phyloP scores from a whole-genome alignment of 2,888 invertebrate species.

The Aleiodes testaceus region DNA sequence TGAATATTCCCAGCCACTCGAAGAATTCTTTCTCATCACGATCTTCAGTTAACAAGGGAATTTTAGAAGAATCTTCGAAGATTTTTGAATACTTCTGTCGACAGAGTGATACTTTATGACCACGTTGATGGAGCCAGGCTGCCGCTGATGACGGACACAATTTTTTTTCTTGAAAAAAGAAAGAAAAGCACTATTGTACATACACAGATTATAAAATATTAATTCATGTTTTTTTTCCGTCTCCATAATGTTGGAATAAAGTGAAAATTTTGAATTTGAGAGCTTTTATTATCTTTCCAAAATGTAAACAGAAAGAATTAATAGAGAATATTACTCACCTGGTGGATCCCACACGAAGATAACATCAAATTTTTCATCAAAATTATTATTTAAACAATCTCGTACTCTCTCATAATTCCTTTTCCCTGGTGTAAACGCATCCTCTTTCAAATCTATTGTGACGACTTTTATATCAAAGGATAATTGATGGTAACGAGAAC shows the following conservation, averaged over 20 bases:
- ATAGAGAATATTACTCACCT: conserved; percentile 58
- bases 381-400: conserved; percentile 67
- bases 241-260: no score
- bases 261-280: not conserved
- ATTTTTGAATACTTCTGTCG: conserved; percentile 68
- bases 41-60: conserved; percentile 69
- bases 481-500: not conserved
- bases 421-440: conserved; percentile 72
- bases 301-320: conserved; percentile 14
- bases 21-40: conserved; percentile 69
- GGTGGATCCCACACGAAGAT: conserved; percentile 76
- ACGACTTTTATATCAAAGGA: conserved; percentile 69
- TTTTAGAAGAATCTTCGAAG: conserved; percentile 67
- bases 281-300: not conserved
- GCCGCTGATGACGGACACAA: conserved; percentile 78
- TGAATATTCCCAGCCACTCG: conserved; percentile 77
- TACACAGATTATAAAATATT: no score
- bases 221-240: no score
- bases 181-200: not conserved
- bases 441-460: conserved; percentile 74
- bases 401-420: conserved; percentile 73
- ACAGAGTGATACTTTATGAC: conserved; percentile 73
- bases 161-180: conserved; percentile 62
- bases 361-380: conserved; percentile 71
- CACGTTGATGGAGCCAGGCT: conserved; percentile 74